Conservation (phyloP, 1,140 invertebrate genomes). For the Ostrea denselamellosa region DNA sequence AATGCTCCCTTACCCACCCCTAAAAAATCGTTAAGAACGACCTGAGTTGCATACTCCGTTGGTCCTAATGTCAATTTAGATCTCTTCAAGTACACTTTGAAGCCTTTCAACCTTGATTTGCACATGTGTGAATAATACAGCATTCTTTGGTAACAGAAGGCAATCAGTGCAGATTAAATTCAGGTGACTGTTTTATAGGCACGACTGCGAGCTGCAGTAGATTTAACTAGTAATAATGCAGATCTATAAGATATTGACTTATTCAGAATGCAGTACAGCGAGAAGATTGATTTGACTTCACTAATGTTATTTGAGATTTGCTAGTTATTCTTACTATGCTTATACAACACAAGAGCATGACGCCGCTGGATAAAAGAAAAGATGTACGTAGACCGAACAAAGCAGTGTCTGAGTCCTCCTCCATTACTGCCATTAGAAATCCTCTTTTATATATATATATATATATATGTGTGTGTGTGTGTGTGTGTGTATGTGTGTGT, state of each 20-base stretch:
- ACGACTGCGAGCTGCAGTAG: background rate
- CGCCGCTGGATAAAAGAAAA: background rate
- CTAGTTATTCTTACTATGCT: too few relatives aligned
- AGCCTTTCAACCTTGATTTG: background rate
- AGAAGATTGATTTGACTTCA: too few relatives aligned
- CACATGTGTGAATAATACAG: slow-evolving; percentile 1
- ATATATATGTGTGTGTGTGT: too few relatives aligned
- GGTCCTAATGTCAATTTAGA: too few relatives aligned
- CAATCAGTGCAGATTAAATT: background rate
- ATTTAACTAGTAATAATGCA: background rate
- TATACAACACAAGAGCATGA: too few relatives aligned
- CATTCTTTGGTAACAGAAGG: background rate
- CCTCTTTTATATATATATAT: background rate
- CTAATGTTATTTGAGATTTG: too few relatives aligned
- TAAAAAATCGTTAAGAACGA: too few relatives aligned
- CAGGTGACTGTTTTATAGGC: background rate
- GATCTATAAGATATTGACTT: background rate
- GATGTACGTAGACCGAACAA: background rate
- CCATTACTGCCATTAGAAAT: background rate
- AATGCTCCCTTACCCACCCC: too few relatives aligned
- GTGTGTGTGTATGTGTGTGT: too few relatives aligned
- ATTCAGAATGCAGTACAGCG: background rate
- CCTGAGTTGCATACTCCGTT: too few relatives aligned
- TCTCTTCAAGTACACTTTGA: background rate
- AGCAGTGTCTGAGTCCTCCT: background rate